A percentile compares a stretch with the other conserved stretches of the same genome.
Evolutionary conservation across 2,888 invertebrate species (phyloP).

Genomic region (Caradrina clavipalpis): DNA sequence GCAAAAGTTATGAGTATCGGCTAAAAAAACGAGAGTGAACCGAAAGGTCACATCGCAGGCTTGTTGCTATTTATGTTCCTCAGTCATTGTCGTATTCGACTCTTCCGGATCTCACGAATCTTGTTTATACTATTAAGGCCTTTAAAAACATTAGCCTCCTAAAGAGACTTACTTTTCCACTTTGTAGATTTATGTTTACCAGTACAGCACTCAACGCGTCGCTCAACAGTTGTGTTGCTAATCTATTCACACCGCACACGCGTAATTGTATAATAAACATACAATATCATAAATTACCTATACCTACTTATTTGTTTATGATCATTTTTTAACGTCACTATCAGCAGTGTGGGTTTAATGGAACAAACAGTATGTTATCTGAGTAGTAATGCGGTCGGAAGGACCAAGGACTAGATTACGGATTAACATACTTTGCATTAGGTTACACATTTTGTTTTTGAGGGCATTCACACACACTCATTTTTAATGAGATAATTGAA

Average conservation of each 20-base stretch:
- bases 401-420: not conserved
- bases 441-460: no score
- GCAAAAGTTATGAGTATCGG: not conserved
- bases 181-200: not conserved
- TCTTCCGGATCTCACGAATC: constrained; percentile 27
- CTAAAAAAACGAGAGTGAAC: constrained; percentile 24
- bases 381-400: constrained; percentile 5
- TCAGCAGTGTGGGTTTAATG: constrained; percentile 16
- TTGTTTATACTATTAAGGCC: constrained; percentile 12
- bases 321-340: constrained; percentile 7
- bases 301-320: not conserved
- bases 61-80: constrained; percentile 23
- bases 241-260: not conserved
- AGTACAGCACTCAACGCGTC: not conserved
- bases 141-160: not conserved
- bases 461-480: no score
- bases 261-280: constrained; percentile 10
- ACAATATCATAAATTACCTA: constrained; percentile 7
- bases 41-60: constrained; percentile 17
- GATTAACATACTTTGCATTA: not conserved
- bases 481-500: not conserved
- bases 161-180: not conserved
- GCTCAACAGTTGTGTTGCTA: not conserved
- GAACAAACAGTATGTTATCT: constrained; percentile 7
- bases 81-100: constrained; percentile 22